A percentile compares a stretch with the other conserved stretches of the same genome.
phyloP scores from a whole-genome alignment of 2,888 invertebrate species.

The Dolomedes plantarius region DNA sequence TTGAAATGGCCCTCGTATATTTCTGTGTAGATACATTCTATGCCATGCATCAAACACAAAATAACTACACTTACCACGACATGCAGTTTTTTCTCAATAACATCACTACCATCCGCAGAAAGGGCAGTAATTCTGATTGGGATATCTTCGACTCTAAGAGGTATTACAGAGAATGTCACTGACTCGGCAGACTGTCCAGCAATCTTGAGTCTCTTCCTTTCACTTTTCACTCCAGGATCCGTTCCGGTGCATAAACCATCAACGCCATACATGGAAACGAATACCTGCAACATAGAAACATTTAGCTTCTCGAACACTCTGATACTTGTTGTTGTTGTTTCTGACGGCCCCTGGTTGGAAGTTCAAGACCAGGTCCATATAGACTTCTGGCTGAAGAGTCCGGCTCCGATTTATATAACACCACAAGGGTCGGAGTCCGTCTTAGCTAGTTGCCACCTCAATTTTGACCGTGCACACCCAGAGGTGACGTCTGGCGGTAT shows the following conservation, averaged over 20 bases:
- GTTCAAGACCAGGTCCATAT: too few relatives aligned
- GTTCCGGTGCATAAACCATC: constrained; percentile 73
- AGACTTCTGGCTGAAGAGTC: too few relatives aligned
- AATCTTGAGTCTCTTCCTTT: constrained; percentile 61
- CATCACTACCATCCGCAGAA: constrained; percentile 63
- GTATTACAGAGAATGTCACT: constrained; percentile 72
- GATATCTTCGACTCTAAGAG: constrained; percentile 69
- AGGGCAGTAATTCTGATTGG: constrained; percentile 71
- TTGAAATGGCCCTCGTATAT: too few relatives aligned
- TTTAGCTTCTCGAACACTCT: too few relatives aligned
- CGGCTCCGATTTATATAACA: too few relatives aligned
- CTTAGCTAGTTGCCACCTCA: too few relatives aligned
- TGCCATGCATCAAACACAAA: not conserved
- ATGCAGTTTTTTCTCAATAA: constrained; percentile 67
- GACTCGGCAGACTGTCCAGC: constrained; percentile 51
- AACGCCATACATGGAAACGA: constrained; percentile 72
- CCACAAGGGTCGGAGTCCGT: too few relatives aligned
- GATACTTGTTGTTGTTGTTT: too few relatives aligned
- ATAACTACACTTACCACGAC: constrained; percentile 72
- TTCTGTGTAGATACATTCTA: not conserved
- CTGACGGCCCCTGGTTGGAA: too few relatives aligned
- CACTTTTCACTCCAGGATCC: constrained; percentile 64
- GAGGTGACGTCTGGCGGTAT: too few relatives aligned
- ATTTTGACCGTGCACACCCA: too few relatives aligned
- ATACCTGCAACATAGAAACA: constrained; percentile 42